Evolutionary conservation across 2,797 vertebrate genomes (phyloP).

Genomic region (Enteromius trimaculatus): DNA sequence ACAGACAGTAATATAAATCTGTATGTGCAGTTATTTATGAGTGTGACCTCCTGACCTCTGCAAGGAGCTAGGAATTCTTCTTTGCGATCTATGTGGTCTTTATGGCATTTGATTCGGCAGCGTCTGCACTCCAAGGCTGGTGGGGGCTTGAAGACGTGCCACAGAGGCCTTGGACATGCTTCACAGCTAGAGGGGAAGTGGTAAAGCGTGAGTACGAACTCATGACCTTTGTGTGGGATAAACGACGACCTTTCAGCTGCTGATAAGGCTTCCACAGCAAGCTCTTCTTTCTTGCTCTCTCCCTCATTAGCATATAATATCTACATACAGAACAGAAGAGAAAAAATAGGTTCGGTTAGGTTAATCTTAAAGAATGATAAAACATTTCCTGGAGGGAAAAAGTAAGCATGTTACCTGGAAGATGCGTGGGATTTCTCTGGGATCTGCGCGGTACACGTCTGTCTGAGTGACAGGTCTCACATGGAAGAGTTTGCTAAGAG

Average conservation of each 20-base stretch:
- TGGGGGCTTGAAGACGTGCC: slow-evolving; percentile 96
- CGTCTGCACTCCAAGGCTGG: slow-evolving; percentile 94
- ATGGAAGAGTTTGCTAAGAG: slow-evolving; percentile 92
- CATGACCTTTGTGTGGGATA: slow-evolving; percentile 95
- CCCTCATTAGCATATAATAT: slow-evolving; percentile 97
- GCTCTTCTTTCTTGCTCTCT: slow-evolving; percentile 92
- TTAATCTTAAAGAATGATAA: neutral
- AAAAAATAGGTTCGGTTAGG: neutral
- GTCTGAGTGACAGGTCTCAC: slow-evolving; percentile 96
- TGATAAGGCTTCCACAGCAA: slow-evolving; percentile 76
- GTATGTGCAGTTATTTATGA: neutral
- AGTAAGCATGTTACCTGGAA: slow-evolving; percentile 86
- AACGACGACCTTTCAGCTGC: slow-evolving; percentile 86
- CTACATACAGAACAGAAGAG: slow-evolving; percentile 67
- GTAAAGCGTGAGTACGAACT: slow-evolving; percentile 95
- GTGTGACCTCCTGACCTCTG: slow-evolving; percentile 80
- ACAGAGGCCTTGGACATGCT: slow-evolving; percentile 90
- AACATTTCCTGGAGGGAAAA: neutral
- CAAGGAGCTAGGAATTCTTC: slow-evolving; percentile 94
- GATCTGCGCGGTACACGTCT: slow-evolving; percentile 95
- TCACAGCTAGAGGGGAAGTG: slow-evolving; percentile 98
- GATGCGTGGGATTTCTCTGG: slow-evolving; percentile 95
- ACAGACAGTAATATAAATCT: neutral
- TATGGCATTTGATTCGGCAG: slow-evolving; percentile 96
- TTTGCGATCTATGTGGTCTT: slow-evolving; percentile 94